These are phyloP conservation scores for Calosoma granatense DNA, from an alignment of 1,140 invertebrate genomes.

Conservation along the genomic window DNA sequence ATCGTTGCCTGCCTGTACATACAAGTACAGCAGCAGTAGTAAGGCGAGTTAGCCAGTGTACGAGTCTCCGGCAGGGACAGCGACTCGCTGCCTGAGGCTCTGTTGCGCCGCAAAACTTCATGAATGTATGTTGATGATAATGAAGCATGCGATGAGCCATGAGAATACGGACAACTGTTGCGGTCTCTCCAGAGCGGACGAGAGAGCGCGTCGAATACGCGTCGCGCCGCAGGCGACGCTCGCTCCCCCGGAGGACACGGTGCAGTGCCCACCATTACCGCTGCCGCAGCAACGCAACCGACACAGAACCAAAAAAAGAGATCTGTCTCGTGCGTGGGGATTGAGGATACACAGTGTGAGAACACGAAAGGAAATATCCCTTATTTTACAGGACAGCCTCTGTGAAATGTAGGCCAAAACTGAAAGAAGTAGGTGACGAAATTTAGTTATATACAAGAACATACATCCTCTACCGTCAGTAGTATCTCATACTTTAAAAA, in stretches of 20 bases:
- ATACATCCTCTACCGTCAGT: too few relatives aligned
- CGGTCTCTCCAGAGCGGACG: not conserved
- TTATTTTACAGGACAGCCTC: too few relatives aligned
- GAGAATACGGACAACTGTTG: slow-evolving; percentile 8
- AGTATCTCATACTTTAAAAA: too few relatives aligned
- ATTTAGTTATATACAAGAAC: too few relatives aligned
- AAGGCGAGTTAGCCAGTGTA: too few relatives aligned
- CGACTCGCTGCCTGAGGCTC: not conserved
- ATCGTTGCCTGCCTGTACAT: too few relatives aligned
- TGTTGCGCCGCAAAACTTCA: slow-evolving; percentile 6
- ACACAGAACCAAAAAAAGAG: not conserved
- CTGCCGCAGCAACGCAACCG: not conserved
- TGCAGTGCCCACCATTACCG: not conserved
- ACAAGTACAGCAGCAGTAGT: too few relatives aligned
- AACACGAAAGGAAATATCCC: too few relatives aligned
- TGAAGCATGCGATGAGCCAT: slow-evolving; percentile 4
- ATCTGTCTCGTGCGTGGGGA: not conserved
- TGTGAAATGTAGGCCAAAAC: too few relatives aligned
- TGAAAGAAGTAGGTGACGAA: too few relatives aligned
- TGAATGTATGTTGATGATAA: slow-evolving; percentile 8
- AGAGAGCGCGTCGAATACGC: not conserved
- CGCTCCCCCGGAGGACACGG: not conserved
- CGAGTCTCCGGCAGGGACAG: not conserved
- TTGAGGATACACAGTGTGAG: too few relatives aligned
- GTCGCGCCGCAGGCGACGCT: not conserved